Base-by-base conservation (phyloP, 1,140 invertebrate genomes). In the Cydia pomonella region DNA sequence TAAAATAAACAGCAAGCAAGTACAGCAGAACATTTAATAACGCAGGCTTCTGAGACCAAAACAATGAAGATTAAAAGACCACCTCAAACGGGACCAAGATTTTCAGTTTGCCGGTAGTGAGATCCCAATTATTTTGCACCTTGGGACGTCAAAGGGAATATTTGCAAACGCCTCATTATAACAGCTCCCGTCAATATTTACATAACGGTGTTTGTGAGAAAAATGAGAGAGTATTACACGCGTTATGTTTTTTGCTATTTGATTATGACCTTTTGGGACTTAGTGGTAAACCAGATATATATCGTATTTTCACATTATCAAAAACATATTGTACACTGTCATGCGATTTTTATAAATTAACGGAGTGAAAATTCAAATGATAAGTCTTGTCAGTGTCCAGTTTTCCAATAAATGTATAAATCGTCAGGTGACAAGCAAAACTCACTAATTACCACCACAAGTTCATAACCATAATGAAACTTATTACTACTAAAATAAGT, bases 91-190 rank as follows among this genome's bases (percentile, higher is more conserved):
- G n/a, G 18, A n/a, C n/a, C 47, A 59, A 23, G 6, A 59, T 59
- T 59, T 59, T 59, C 53, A 59, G 53, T 23, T 59, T 59, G 21
- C 27, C 29, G 29, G n/a, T 3, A 69, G 64, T 33, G 64, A 69
- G 27, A n/a, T 18, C 64, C 64, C 64, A 69, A 69, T 69, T 69
- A 69, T 69, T 69, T 69, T 69, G 13, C 64, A 69, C 29, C 64
- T 18, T 33, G 64, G 64, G 64, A 64, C 64, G 13, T 69, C 64
- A 69, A 69, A 69, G 33, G 29, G 64, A 69, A 18, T 69, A 38
- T 69, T 69, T 69, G 64, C 64, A 33, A 69, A 69, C 64, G 64
- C 64, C 64, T 69, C 64, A 69, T 69, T 69, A 33, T 69, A 69
- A 69, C 64, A 69, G n/a, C 23, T 38, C 64, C 12, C 64, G 64